Conservation (phyloP, 2,888 invertebrate genomes). For the Portevinia maculata region DNA sequence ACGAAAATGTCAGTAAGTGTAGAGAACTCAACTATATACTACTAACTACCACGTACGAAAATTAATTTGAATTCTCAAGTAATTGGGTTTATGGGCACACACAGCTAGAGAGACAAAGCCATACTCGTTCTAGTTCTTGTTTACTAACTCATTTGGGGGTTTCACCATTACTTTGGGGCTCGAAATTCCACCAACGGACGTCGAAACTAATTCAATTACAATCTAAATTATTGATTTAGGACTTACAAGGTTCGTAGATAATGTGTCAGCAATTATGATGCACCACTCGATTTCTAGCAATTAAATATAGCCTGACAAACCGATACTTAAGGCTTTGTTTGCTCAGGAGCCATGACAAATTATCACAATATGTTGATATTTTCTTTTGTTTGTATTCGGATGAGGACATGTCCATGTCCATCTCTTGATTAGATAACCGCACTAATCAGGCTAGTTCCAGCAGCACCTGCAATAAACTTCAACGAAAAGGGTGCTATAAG, state of each 20-base stretch:
- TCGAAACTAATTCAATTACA: conserved; percentile 66
- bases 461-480: conserved; percentile 41
- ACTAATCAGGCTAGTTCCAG: conserved; percentile 49
- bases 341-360: conserved; percentile 34
- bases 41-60: conserved; percentile 46
- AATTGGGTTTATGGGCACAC: conserved; percentile 13
- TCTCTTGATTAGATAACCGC: conserved; percentile 58
- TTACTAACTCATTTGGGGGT: no score
- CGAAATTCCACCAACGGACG: conserved; percentile 33
- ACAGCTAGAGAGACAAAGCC: neutral
- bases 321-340: conserved; percentile 32
- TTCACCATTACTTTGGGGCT: conserved; percentile 16
- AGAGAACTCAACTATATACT: conserved; percentile 20
- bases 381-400: conserved; percentile 29
- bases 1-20: neutral
- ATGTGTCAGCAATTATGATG: conserved; percentile 18
- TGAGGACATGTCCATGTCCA: conserved; percentile 37
- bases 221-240: conserved; percentile 59
- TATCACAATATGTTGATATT: conserved; percentile 27
- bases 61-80: conserved; percentile 58
- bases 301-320: conserved; percentile 33
- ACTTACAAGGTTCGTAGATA: conserved; percentile 29
- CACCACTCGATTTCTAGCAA: conserved; percentile 29
- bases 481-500: conserved; percentile 25
- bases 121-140: no score